phyloP scores from a whole-genome alignment of 2,113 vertebrate species.

The Mellivora capensis region DNA sequence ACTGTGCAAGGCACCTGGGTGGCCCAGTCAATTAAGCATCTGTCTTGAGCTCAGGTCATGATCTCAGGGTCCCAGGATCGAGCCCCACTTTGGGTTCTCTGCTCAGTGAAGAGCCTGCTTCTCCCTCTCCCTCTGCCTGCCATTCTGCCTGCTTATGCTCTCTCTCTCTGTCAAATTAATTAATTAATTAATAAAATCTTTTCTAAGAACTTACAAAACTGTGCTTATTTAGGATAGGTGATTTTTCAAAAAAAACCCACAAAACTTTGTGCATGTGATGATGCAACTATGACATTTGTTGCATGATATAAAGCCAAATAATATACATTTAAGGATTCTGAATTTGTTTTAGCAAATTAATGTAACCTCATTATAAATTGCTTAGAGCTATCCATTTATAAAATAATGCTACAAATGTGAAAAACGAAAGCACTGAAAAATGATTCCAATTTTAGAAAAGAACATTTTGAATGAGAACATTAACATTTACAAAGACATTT shows the following conservation, averaged over 20 bases:
- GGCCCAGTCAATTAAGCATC: neutral
- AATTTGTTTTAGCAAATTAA: slow-evolving; percentile 68
- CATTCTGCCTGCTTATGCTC: neutral
- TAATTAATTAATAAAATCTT: neutral
- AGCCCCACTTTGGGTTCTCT: neutral
- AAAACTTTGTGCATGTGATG: neutral
- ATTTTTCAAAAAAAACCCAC: neutral
- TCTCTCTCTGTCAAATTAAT: too few relatives aligned
- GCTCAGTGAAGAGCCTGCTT: neutral
- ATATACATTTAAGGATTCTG: slow-evolving; percentile 56
- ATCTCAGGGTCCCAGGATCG: neutral
- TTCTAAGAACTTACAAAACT: neutral
- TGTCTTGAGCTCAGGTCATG: neutral
- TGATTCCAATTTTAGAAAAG: slow-evolving; percentile 75
- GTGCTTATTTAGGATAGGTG: neutral
- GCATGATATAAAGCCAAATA: slow-evolving; percentile 54
- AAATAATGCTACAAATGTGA: slow-evolving; percentile 68
- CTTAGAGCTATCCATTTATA: slow-evolving; percentile 71
- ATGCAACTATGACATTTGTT: slow-evolving; percentile 52
- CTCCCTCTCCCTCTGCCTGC: neutral
- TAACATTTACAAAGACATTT: slow-evolving; percentile 76
- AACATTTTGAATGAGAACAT: slow-evolving; percentile 75
- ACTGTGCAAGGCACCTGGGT: neutral
- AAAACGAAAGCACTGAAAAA: slow-evolving; percentile 57
- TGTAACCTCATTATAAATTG: slow-evolving; percentile 73